phyloP scores from a whole-genome alignment of 2,888 invertebrate species.

The Cryptocephalus moraei region DNA sequence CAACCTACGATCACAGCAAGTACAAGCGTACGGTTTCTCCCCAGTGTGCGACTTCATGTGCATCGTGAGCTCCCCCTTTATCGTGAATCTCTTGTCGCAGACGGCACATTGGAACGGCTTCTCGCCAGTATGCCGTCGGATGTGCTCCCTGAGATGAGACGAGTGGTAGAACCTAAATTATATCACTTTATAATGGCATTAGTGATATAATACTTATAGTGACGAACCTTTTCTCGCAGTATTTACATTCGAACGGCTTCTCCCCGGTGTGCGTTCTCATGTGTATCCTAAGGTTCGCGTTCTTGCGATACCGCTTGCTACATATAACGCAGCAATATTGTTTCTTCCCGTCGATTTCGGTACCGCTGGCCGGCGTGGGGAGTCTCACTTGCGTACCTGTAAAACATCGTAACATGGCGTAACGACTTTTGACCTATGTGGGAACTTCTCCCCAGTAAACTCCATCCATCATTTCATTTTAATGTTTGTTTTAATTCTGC shows the following conservation, averaged over 20 bases:
- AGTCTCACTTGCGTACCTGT: conserved; percentile 28
- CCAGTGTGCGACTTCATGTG: conserved; percentile 47
- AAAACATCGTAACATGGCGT: not conserved
- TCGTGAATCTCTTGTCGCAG: conserved; percentile 34
- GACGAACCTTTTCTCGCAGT: conserved; percentile 30
- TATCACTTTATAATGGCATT: too few species aligned
- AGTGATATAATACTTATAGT: not conserved
- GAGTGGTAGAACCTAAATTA: conserved; percentile 32
- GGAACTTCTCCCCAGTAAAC: too few species aligned
- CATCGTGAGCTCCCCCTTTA: conserved; percentile 33
- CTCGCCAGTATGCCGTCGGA: conserved; percentile 34
- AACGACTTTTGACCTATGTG: too few species aligned
- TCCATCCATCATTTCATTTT: too few species aligned
- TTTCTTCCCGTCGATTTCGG: conserved; percentile 9
- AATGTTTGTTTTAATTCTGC: too few species aligned
- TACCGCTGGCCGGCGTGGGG: conserved; percentile 19
- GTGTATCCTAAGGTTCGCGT: conserved; percentile 34
- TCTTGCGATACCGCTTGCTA: conserved; percentile 32
- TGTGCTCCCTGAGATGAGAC: conserved; percentile 33
- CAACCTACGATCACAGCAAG: conserved; percentile 33
- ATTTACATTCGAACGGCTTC: conserved; percentile 36
- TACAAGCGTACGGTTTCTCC: conserved; percentile 44
- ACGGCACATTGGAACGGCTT: conserved; percentile 35
- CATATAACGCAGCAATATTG: conserved; percentile 29
- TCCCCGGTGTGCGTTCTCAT: conserved; percentile 36